phyloP scores from a whole-genome alignment of 2,797 vertebrate species.

The Buphagus erythrorhynchus region DNA sequence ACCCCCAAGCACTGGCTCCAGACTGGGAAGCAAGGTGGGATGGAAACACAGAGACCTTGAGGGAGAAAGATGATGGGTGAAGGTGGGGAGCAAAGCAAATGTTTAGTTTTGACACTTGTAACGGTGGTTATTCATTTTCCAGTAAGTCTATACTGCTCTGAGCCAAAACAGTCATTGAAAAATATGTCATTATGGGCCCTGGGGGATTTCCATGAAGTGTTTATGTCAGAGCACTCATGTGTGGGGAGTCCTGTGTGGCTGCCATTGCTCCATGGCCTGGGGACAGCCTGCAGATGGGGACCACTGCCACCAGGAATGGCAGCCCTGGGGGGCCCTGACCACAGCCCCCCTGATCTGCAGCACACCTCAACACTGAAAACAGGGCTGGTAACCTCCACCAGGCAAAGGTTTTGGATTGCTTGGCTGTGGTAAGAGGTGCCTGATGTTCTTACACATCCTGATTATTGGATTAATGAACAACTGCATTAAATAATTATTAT shows the following conservation, averaged over 20 bases:
- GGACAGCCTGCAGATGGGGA: background rate
- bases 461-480: background rate
- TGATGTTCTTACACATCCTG: background rate
- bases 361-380: background rate
- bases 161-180: background rate
- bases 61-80: background rate
- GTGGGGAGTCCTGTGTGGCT: fast-evolving
- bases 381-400: background rate
- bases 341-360: background rate
- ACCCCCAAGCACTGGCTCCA: background rate
- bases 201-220: background rate
- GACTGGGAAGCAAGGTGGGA: background rate
- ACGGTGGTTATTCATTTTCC: background rate
- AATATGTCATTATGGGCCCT: background rate
- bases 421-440: fast-evolving
- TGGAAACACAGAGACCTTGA: background rate
- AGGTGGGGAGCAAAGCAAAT: background rate
- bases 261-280: background rate
- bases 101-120: background rate
- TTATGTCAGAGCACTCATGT: background rate
- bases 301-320: background rate
- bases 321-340: background rate
- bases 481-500: background rate
- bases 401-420: background rate
- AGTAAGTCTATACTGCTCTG: background rate